These are phyloP conservation scores for Andrena dorsata DNA, from an alignment of 2,888 invertebrate genomes.

Conservation along the genomic window DNA sequence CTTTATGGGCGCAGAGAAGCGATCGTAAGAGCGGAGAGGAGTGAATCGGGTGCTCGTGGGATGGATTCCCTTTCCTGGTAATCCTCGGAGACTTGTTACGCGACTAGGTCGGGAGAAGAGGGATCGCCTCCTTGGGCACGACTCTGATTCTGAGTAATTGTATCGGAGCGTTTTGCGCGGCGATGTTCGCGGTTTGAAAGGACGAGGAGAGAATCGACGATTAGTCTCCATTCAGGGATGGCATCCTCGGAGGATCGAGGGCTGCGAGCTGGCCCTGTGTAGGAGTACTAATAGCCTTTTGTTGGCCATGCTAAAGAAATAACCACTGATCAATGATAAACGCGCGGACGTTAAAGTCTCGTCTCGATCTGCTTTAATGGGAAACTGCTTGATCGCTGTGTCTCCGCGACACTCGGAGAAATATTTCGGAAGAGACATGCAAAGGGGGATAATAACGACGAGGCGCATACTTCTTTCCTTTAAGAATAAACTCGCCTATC, in stretches of 20 bases:
- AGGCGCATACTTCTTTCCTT: no score
- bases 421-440: no score
- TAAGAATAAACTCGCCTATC: no score
- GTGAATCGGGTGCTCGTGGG: constrained; percentile 1
- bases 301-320: constrained; percentile 51
- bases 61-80: constrained; percentile 11
- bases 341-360: constrained; percentile 26
- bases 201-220: constrained; percentile 28
- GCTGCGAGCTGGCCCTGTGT: constrained; percentile 30
- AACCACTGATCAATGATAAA: constrained; percentile 43
- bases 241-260: constrained; percentile 31
- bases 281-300: constrained; percentile 52
- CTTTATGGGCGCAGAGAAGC: not conserved
- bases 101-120: not conserved
- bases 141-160: constrained; percentile 17
- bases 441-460: no score
- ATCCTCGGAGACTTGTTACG: not conserved
- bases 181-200: constrained; percentile 22
- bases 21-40: constrained; percentile 25
- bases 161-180: not conserved
- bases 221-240: constrained; percentile 34
- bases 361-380: not conserved
- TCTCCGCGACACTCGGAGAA: no score
- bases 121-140: not conserved
- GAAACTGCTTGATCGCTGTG: constrained; percentile 11